These are phyloP conservation scores for Bovichtus diacanthus DNA, from an alignment of 2,797 vertebrate genomes.

Conservation along the genomic window DNA sequence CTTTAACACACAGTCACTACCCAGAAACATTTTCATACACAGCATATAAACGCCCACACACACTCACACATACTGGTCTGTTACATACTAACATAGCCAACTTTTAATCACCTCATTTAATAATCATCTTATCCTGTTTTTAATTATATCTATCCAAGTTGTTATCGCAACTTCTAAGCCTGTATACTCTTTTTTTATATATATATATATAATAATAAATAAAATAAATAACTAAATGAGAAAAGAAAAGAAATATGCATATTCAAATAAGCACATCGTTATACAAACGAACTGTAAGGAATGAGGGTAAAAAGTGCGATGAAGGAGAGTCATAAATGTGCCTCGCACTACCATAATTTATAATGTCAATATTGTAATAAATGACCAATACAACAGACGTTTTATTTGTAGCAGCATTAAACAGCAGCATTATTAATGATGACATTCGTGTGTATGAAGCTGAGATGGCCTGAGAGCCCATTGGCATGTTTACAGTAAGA, in stretches of 20 bases:
- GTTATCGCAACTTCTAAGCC: not conserved
- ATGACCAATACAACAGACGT: constrained; percentile 19
- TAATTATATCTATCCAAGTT: not conserved
- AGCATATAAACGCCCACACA: not conserved
- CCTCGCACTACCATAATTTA: constrained; percentile 12
- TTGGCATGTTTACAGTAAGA: no score
- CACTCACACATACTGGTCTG: not conserved
- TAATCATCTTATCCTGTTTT: not conserved
- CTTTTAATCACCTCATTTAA: not conserved
- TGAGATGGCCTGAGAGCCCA: not conserved
- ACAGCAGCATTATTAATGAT: not conserved
- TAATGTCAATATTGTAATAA: constrained; percentile 14
- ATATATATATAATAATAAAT: no score
- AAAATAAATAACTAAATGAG: not conserved
- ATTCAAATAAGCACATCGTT: constrained; percentile 37
- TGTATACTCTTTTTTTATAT: not conserved
- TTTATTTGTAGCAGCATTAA: constrained; percentile 9
- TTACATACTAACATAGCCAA: not conserved
- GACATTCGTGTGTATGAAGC: constrained; percentile 2
- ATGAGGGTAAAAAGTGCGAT: not conserved
- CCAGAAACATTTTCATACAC: constrained; percentile 1
- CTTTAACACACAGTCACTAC: not conserved
- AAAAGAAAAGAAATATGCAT: not conserved
- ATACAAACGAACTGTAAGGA: constrained; percentile 26
- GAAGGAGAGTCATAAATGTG: constrained; percentile 2